These are phyloP conservation scores for Herpetotheres cachinnans DNA, from an alignment of 2,113 vertebrate species.

Conservation along the genomic window DNA sequence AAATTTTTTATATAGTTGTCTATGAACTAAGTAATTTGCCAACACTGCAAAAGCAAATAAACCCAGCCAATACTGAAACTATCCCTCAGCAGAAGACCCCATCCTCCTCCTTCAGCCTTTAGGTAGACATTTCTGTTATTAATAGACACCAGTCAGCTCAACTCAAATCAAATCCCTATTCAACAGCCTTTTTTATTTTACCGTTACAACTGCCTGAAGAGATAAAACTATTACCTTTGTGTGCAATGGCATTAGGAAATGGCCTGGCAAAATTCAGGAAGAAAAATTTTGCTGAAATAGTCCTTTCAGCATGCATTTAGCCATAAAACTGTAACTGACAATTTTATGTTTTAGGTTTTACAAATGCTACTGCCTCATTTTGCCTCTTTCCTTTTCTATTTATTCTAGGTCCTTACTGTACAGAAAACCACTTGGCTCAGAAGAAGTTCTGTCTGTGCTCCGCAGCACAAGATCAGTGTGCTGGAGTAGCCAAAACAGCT, in stretches of 20 bases:
- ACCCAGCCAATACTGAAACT: not conserved
- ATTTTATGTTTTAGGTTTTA: not conserved
- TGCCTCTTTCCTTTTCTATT: not conserved
- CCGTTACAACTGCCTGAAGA: not conserved
- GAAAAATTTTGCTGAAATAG: not conserved
- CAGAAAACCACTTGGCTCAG: not conserved
- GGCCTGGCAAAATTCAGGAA: not conserved
- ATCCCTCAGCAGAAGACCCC: not conserved
- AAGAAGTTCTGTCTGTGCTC: not conserved
- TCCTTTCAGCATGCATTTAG: not conserved
- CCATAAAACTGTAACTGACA: not conserved
- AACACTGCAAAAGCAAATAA: not conserved
- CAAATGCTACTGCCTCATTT: not conserved
- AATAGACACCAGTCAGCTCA: not conserved
- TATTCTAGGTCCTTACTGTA: not conserved
- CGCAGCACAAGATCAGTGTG: not conserved
- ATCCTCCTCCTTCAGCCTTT: not conserved
- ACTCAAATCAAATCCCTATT: not conserved
- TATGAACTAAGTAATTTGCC: rapidly evolving
- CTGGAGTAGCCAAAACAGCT: not conserved
- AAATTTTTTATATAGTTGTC: rapidly evolving
- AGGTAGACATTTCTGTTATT: not conserved
- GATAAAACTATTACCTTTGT: not conserved
- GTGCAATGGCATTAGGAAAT: not conserved
- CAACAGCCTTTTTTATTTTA: not conserved